These are phyloP conservation scores for Mesoligia furuncula DNA, from an alignment of 2,888 invertebrate species.

Conservation along the genomic window DNA sequence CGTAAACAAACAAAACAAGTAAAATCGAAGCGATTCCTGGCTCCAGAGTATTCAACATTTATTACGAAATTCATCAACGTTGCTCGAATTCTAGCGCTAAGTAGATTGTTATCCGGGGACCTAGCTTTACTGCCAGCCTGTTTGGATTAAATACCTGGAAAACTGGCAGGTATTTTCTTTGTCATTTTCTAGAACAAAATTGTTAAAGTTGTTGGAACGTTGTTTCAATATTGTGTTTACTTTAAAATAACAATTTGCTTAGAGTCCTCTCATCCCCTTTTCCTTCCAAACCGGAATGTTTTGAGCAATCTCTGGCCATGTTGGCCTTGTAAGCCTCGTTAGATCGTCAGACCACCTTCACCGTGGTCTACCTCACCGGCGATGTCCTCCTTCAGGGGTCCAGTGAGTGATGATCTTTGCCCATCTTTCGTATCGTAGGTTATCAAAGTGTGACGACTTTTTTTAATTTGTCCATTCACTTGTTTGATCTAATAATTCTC, in stretches of 20 bases:
- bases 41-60: constrained; percentile 33
- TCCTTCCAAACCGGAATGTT: too few relatives aligned
- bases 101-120: constrained; percentile 34
- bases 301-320: too few relatives aligned
- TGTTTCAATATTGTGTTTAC: not conserved
- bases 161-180: constrained; percentile 15
- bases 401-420: too few relatives aligned
- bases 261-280: too few relatives aligned
- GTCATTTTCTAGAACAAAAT: constrained; percentile 7
- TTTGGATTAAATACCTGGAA: constrained; percentile 40
- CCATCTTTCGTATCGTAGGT: too few relatives aligned
- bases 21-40: constrained; percentile 14
- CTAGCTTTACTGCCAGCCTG: constrained; percentile 7
- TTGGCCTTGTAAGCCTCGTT: too few relatives aligned
- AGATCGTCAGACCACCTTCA: too few relatives aligned
- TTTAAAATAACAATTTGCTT: not conserved
- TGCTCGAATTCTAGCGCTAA: constrained; percentile 48
- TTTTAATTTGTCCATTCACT: too few relatives aligned
- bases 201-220: not conserved
- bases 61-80: constrained; percentile 53
- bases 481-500: too few relatives aligned
- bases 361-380: too few relatives aligned
- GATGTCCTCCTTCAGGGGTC: too few relatives aligned
- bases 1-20: constrained; percentile 22
- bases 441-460: too few relatives aligned